Evolutionary conservation across 2,113 vertebrate genomes (phyloP), one percentile per base, ranked within the genome.

Genomic region (Craseonycteris thonglongyai): DNA sequence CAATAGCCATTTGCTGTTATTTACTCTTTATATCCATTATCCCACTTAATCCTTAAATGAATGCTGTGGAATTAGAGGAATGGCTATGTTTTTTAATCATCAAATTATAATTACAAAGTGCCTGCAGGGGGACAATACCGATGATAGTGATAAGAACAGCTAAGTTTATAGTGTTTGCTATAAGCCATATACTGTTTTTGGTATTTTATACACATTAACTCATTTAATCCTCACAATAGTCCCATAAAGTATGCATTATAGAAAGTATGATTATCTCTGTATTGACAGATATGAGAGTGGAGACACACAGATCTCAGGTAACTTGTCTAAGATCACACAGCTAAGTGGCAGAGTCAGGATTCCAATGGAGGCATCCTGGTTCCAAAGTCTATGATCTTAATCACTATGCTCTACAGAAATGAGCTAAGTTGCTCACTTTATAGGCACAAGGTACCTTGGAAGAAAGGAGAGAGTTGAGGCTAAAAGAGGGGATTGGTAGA

Each of bases 1-100:
- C 40, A 92, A 94, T 49, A 61, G 88, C 11, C 68, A 75, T 35
- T 45, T 68, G 40, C 66, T 87, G 19, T 56, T 91, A 93, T 89
- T 96, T 93, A 95, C 40, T 72, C 95, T 87, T 94, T 79, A 94
- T 59, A 93, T 58, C 30, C 59, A 84, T 80, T 88, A 59, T 63
- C 33, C 82, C 10, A 71, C n/a, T 69, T 69, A 58, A 90, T 83
- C 63, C n/a, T 92, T 92, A 78, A 91, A 91, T 61, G 63, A 91
- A 72, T 59, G 56, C 63, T 42, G 18, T 68, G 69, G 87, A 95
- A 87, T 47, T 72, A 24, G 24, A 69, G n/a, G 6, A 65, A 85
- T 1, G 92, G 35, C 49, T n/a, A n/a, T 94, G 22, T 85, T 86
- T 90, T 79, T 89, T 56, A 85, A 85, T 16, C 81, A 88, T 68